Conservation (phyloP, 2,797 vertebrate genomes). For the Anniella stebbinsi region DNA sequence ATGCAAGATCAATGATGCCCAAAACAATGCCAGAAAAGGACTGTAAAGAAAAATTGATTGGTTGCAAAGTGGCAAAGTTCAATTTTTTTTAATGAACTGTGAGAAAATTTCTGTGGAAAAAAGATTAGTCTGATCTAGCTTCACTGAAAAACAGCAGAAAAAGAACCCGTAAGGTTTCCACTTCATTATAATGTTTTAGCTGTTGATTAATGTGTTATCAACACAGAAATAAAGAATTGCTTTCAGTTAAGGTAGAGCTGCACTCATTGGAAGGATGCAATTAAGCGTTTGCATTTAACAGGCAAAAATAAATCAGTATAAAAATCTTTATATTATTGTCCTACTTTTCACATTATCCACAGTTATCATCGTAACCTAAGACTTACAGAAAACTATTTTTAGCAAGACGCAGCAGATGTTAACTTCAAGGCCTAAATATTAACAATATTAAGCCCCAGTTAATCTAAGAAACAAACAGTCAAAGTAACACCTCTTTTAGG, state of each 20-base stretch:
- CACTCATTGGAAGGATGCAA: constrained; percentile 20
- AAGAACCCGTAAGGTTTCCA: not conserved
- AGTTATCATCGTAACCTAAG: constrained; percentile 37
- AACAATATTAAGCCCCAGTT: constrained; percentile 50
- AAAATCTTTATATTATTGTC: not conserved
- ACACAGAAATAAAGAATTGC: not conserved
- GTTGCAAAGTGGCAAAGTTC: not conserved
- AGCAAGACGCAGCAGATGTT: constrained; percentile 64
- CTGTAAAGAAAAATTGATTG: not conserved
- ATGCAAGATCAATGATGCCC: not conserved
- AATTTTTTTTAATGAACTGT: not conserved
- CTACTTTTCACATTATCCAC: constrained; percentile 38
- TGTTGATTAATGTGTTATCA: rapidly evolving
- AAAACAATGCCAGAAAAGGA: not conserved
- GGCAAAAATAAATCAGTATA: not conserved
- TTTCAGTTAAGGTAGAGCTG: constrained; percentile 8
- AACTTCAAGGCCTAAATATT: constrained; percentile 70
- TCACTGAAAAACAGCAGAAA: constrained; percentile 5
- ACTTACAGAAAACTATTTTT: constrained; percentile 55
- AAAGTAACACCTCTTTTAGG: constrained; percentile 44
- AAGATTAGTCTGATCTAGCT: constrained; percentile 9
- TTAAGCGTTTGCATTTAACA: not conserved
- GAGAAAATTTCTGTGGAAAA: not conserved
- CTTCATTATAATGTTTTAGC: not conserved
- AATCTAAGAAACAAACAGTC: constrained; percentile 60